Conservation (phyloP, 2,113 vertebrate species). For the Mirza zaza region DNA sequence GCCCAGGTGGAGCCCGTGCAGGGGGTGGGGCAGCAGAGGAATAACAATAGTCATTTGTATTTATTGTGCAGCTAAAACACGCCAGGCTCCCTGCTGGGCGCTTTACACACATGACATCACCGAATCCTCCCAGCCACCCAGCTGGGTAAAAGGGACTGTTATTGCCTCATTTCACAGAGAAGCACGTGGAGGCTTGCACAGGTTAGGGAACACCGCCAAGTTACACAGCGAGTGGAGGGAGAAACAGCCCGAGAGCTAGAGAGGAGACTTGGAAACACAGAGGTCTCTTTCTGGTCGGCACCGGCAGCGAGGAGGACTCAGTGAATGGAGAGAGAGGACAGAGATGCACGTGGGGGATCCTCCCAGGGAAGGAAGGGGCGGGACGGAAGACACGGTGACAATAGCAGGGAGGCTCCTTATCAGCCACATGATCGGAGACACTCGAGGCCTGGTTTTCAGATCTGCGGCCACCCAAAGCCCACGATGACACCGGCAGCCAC, state of each 20-base stretch:
- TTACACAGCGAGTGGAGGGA: background rate
- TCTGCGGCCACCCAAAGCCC: background rate
- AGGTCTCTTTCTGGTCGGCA: background rate
- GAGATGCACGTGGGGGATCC: background rate
- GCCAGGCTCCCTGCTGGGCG: background rate
- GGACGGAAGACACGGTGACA: background rate
- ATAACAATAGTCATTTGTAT: background rate
- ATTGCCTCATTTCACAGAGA: background rate
- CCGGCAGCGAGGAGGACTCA: background rate
- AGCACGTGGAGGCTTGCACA: background rate
- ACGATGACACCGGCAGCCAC: background rate
- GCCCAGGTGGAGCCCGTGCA: background rate
- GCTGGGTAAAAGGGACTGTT: constrained; percentile 32
- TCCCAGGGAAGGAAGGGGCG: background rate
- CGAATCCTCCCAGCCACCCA: background rate
- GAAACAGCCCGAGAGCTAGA: background rate
- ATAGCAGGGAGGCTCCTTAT: background rate
- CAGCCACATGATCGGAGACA: background rate
- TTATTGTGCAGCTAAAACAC: background rate
- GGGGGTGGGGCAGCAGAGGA: background rate
- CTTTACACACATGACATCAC: constrained; percentile 4
- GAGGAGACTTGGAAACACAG: background rate
- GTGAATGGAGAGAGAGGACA: background rate
- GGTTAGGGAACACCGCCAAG: background rate
- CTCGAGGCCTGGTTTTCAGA: background rate